Conservation (phyloP, 2,888 invertebrate species). For the Hirtodrosophila confusa region DNA sequence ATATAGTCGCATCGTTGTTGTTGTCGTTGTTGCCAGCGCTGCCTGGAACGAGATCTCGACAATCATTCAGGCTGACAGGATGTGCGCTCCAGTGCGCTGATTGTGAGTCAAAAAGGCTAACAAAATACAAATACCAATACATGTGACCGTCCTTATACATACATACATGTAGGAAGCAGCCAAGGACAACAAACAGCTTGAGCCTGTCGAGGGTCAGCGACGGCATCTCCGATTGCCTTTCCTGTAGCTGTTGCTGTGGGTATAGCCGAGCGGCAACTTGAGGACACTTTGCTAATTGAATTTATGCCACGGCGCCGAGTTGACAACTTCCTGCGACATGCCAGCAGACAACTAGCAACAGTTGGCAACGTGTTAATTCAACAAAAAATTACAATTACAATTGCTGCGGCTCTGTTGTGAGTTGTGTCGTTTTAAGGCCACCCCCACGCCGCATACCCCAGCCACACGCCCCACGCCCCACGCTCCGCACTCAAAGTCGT, state of each 20-base stretch:
- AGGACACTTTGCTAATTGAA: conserved; percentile 77
- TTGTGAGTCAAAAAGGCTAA: conserved; percentile 66
- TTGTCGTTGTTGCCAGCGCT: conserved; percentile 9
- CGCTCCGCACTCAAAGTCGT: background rate
- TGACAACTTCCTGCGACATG: conserved; percentile 68
- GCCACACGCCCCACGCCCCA: too few relatives aligned
- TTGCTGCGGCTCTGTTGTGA: conserved; percentile 32
- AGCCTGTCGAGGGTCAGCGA: conserved; percentile 46
- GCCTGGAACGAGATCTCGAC: conserved; percentile 52
- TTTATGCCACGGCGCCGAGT: conserved; percentile 68
- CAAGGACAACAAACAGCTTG: conserved; percentile 20
- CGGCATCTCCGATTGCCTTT: conserved; percentile 53
- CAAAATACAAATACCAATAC: conserved; percentile 58
- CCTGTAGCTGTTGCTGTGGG: conserved; percentile 27
- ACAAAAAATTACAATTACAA: conserved; percentile 48
- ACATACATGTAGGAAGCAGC: conserved; percentile 2
- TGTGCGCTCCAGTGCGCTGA: conserved; percentile 79
- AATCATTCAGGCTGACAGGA: conserved; percentile 79
- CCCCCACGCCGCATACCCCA: too few relatives aligned
- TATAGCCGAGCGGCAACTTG: conserved; percentile 32
- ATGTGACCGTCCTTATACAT: conserved; percentile 17
- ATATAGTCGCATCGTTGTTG: conserved; percentile 1
- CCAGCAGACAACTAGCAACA: conserved; percentile 58
- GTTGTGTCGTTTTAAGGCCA: background rate
- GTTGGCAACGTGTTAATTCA: conserved; percentile 77